Evolutionary conservation across 2,113 vertebrate species (phyloP), one percentile per base, ranked within the genome.

Genomic region (Nannobrachium achirus): DNA sequence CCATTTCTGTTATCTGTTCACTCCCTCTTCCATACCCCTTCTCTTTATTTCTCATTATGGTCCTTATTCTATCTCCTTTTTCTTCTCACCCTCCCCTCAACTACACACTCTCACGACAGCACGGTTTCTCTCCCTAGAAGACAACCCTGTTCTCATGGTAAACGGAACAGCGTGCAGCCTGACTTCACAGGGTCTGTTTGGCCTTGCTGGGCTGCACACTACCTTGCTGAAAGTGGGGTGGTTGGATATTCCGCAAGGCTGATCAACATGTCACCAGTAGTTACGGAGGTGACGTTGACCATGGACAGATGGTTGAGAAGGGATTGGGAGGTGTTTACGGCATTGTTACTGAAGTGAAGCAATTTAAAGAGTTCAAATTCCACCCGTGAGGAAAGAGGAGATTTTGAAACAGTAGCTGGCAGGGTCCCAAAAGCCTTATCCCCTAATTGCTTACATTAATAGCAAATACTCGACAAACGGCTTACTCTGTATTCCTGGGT

Each of bases 381-480:
- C 79, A 81, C 86, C 85, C 74, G 60, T 73, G 60, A 69, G 74
- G 70, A 60, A 73, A 75, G 64, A 52, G 80, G 68, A 85, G 73
- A 86, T 70, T 66, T 82, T 82, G 71, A 85, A 90, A 90, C 83
- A 75, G 87, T 85, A 88, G 89, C 88, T 90, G 89, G 87, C 87
- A 78, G 83, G 20, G 76, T 56, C 71, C 86, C 87, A 88, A 88
- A 78, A 82, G 61, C 71, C 72, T 69, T 78, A 82, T 75, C 76
- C 82, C 75, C 79, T 87, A 88, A 87, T 87, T 85, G 84, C 86
- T 88, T 84, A 85, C 83, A 87, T 89, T 85, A 88, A 87, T 88
- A 80, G 86, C 80, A 82, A 86, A 84, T 89, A 89, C 84, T 86
- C 80, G 6, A 78, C 64, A 75, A 39, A 78, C 82, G 83, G 83